Conservation (phyloP, 2,797 vertebrate genomes). For the Ctenochaetus hawaiiensis region DNA sequence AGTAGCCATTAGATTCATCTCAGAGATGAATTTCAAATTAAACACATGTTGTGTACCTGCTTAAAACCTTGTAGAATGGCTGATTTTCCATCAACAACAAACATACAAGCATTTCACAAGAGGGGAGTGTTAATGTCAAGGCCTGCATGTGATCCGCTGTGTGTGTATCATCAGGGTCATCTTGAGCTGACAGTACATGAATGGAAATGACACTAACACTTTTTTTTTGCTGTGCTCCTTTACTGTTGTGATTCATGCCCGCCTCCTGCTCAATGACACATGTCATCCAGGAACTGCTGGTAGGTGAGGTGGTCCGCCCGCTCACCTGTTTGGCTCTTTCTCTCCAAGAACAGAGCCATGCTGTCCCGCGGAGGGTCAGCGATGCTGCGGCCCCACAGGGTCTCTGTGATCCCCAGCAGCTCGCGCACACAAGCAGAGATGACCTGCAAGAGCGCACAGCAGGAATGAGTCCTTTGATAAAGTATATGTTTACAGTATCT, state of each 20-base stretch:
- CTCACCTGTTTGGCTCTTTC: conserved; percentile 86
- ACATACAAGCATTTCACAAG: conserved; percentile 39
- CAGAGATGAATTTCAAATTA: background rate
- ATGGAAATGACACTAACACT: conserved; percentile 61
- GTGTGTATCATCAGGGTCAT: conserved; percentile 50
- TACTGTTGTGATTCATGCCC: conserved; percentile 32
- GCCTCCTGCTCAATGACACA: background rate
- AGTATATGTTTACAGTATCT: conserved; percentile 43
- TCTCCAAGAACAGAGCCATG: conserved; percentile 88
- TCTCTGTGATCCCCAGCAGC: conserved; percentile 87
- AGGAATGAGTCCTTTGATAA: conserved; percentile 51
- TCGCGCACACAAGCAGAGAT: conserved; percentile 86
- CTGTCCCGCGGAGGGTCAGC: conserved; percentile 86
- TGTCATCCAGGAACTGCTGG: conserved; percentile 74
- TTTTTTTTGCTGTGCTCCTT: conserved; percentile 36
- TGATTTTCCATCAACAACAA: conserved; percentile 7
- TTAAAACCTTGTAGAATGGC: background rate
- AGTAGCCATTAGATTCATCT: background rate
- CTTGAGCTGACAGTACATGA: conserved; percentile 45
- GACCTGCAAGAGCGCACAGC: conserved; percentile 84
- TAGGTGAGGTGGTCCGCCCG: conserved; percentile 85
- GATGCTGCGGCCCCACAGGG: conserved; percentile 86
- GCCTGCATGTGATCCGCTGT: conserved; percentile 42
- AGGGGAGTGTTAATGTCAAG: conserved; percentile 68
- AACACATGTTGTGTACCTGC: background rate